Conservation (phyloP, 1,140 invertebrate species). For the Scaptomyza graminum region DNA sequence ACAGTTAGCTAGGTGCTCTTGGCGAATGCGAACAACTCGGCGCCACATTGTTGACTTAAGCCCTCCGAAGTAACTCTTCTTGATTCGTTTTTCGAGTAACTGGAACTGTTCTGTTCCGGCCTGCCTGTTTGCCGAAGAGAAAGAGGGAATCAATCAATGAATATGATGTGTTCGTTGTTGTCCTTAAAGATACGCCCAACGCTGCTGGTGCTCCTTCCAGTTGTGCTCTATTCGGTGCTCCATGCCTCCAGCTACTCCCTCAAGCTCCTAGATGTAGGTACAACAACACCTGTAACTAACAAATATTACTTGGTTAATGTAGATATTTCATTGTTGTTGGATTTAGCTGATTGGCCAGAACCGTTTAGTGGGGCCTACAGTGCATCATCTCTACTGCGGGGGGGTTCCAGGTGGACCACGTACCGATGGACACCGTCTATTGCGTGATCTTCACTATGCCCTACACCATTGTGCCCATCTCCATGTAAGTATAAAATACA, state of each 20-base stretch:
- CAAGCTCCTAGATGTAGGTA: conserved; percentile 94
- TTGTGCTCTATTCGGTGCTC: conserved; percentile 94
- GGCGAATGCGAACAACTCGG: conserved; percentile 96
- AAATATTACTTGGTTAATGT: neutral
- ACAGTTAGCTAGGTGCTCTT: conserved; percentile 96
- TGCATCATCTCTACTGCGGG: conserved; percentile 93
- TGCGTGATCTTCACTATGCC: conserved; percentile 97
- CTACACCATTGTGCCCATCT: conserved; percentile 91
- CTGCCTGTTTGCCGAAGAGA: no score
- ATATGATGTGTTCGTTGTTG: conserved; percentile 95
- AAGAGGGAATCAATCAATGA: conserved; percentile 96
- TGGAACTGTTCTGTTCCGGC: conserved; percentile 90
- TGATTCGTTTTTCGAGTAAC: conserved; percentile 91
- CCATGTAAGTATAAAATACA: conserved; percentile 89
- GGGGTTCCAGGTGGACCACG: conserved; percentile 93
- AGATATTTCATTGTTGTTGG: neutral
- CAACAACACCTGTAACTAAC: conserved; percentile 32
- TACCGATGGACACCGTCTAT: conserved; percentile 93
- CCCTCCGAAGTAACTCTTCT: conserved; percentile 84
- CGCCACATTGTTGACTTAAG: conserved; percentile 93
- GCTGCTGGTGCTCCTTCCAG: conserved; percentile 94
- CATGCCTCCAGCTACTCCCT: conserved; percentile 96
- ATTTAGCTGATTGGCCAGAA: conserved; percentile 93
- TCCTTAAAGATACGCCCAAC: conserved; percentile 95
- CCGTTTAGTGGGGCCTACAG: conserved; percentile 92